Base-by-base conservation (phyloP, 2,113 vertebrate species). In the Noturus placidus region DNA sequence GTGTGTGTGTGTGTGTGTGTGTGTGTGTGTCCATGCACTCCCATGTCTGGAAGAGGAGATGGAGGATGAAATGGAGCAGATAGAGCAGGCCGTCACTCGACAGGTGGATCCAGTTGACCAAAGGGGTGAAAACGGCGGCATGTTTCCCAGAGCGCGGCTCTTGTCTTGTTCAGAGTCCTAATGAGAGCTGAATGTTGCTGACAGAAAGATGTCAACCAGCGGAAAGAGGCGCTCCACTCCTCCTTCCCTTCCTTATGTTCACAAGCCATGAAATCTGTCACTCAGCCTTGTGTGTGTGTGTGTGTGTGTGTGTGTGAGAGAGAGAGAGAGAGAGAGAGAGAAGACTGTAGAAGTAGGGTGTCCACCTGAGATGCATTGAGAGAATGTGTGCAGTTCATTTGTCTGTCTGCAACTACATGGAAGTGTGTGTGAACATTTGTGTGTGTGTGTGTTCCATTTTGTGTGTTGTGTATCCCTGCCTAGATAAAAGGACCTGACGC, bases 81-180 rank as follows among this genome's bases (percentile, higher is more conserved):
- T 69, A 86, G 61, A 61, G 61, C 30, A 46, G n/a, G 85, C 11
- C 61, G 82, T 94, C 95, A 94, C 88, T 95, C 93, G 91, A 90
- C 92, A 93, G 87, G 82, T 91, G 91, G 92, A 93, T 94, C 93
- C 93, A 92, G 91, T 96, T 93, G 91, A 94, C 92, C 90, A 93
- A 91, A 95, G 92, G 2, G 90, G 88, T 86, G 10, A 89, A 84
- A 81, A 86, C 86, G 81, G 89, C 86, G 84, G 50, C 9, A 61
- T 30, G 77, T 22, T 65, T 86, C 89, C 89, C 90, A 92, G 89
- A 94, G 93, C 22, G 78, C 52, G 17, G 57, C 79, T 93, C 86
- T 88, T 94, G 94, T 94, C 86, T 88, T 94, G 94, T 94, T 94
- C 89, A 78, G 89, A 91, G 79, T 83, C 87, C 90, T 83, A 90